Evolutionary conservation across 2,888 invertebrate genomes (phyloP).

Genomic region (Choristoneura rosaceana): DNA sequence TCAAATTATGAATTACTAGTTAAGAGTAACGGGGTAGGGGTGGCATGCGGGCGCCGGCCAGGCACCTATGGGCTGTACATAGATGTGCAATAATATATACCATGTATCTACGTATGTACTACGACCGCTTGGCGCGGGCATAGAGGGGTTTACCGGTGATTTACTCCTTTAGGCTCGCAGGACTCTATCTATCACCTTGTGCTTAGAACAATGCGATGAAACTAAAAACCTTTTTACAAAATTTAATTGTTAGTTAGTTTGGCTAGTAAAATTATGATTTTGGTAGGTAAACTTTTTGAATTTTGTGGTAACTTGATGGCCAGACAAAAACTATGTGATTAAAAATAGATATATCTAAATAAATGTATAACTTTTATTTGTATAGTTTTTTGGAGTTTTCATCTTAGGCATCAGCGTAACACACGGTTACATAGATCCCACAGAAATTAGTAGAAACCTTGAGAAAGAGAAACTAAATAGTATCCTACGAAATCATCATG

Average conservation of each 20-base stretch:
- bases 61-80: slow-evolving; percentile 38
- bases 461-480: too few relatives aligned
- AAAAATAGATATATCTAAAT: background rate
- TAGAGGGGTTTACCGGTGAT: too few relatives aligned
- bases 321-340: background rate
- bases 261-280: slow-evolving; percentile 18
- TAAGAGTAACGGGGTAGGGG: too few relatives aligned
- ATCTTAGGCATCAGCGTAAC: background rate
- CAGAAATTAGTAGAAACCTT: too few relatives aligned
- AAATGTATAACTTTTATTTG: background rate
- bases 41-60: slow-evolving; percentile 17
- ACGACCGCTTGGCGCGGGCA: background rate
- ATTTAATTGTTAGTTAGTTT: slow-evolving; percentile 12
- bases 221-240: background rate
- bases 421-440: background rate
- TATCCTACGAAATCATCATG: too few relatives aligned
- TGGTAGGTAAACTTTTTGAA: slow-evolving; percentile 8
- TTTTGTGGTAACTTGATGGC: slow-evolving; percentile 12
- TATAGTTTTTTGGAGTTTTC: background rate
- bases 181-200: slow-evolving; percentile 3
- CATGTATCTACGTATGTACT: slow-evolving; percentile 8
- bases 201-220: background rate
- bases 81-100: slow-evolving; percentile 37
- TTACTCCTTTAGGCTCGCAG: background rate
- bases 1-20: background rate